phyloP scores from a whole-genome alignment of 2,797 vertebrate genomes.

The Monodelphis domestica region DNA sequence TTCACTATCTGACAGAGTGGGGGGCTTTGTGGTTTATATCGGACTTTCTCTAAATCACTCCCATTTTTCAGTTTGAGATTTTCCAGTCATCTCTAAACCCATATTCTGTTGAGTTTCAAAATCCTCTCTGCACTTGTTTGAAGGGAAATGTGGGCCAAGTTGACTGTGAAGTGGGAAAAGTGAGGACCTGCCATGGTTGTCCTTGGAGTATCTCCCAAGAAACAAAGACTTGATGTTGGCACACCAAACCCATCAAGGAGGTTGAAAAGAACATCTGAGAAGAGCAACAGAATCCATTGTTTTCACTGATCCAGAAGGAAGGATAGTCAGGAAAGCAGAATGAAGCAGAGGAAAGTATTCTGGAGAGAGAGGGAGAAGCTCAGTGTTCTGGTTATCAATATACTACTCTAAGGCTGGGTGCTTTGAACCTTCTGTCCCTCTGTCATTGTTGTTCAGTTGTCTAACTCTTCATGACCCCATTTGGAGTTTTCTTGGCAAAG shows the following conservation, averaged over 20 bases:
- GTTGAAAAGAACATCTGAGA: background rate
- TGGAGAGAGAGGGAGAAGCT: background rate
- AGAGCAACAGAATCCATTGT: background rate
- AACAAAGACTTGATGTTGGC: background rate
- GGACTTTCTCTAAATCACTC: background rate
- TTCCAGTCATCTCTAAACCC: background rate
- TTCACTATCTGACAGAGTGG: background rate
- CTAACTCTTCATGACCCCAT: too few relatives aligned
- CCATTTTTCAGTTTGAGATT: background rate
- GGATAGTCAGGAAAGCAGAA: background rate
- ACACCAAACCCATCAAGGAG: background rate
- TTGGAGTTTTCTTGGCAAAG: too few relatives aligned
- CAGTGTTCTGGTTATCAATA: background rate
- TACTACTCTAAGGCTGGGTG: too few relatives aligned
- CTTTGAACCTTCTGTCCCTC: too few relatives aligned
- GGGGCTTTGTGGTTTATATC: background rate
- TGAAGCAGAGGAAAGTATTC: too few relatives aligned
- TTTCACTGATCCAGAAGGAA: background rate
- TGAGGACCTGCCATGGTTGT: background rate
- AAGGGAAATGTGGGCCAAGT: background rate
- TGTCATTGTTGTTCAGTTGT: too few relatives aligned
- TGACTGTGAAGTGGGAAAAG: background rate
- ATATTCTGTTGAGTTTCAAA: too few relatives aligned
- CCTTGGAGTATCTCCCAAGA: background rate
- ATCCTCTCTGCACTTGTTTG: background rate